Base-by-base conservation (phyloP, 2,888 invertebrate genomes). In the Rotaria socialis region DNA sequence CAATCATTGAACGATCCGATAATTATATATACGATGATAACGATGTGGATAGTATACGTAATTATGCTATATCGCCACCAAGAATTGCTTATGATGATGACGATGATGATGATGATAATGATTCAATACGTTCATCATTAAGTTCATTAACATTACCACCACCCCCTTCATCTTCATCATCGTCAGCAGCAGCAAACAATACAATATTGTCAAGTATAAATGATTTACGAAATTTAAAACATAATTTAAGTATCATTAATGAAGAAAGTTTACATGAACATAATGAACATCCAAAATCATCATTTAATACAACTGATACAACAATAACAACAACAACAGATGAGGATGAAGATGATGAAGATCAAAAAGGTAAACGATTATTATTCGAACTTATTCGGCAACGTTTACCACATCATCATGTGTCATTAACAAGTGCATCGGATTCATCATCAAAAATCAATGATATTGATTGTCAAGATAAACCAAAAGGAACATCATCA, bases 231-330 rank as follows among this genome's bases (percentile, higher is more conserved):
- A 41, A 75, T 43, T 6, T 75, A 14, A 41, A 41, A 75, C 75
- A 24, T 75, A 47, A 75, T 43, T 75, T 75, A 75, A 75, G 75
- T 75, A 43, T 75, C 24, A 75, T 75, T 43, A 75, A 75, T 75
- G 75, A 75, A 75, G 75, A 75, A 75, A 75, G 75, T 47, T 47
- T 75, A 22, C 43, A 75, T 43, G 75, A 75, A 47, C 75, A 75
- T 43, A 41, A 75, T 24, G 47, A 75, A 75, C 43, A 16, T 8
- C 75, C 43, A 24, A 41, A 43, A n/a, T 43, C 43, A 43, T 43
- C 43, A 8, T 11, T 22, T 43, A 47, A 47, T n/a, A 75, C 24
- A 19, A 41, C 43, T 43, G 10, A 75, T 22, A 24, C 74, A 74
- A 74, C 74, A 74, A 74, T 22, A 24, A n/a, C 41, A 43, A 47